Percentiles rank a stretch among this genome's conserved stretches.
phyloP scores from a whole-genome alignment of 2,888 invertebrate species.

The Morpho achilles region DNA sequence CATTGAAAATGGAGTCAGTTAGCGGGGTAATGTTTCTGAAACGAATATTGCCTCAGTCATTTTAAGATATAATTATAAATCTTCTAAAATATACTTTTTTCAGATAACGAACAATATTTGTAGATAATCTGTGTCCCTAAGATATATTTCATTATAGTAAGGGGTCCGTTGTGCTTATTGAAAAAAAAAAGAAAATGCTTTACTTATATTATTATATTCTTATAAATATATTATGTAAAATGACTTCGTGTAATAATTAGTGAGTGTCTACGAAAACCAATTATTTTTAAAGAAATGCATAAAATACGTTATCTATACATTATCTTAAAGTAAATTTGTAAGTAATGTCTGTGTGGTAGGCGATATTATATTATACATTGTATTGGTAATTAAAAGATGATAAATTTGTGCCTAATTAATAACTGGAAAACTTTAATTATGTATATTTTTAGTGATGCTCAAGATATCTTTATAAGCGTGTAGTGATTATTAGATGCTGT shows the following conservation, averaged over 20 bases:
- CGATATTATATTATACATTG: constrained; percentile 44
- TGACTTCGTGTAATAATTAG: constrained; percentile 66
- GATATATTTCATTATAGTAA: constrained; percentile 42
- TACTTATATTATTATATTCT: constrained; percentile 76
- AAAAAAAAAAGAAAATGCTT: constrained; percentile 75
- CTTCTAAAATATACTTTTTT: constrained; percentile 59
- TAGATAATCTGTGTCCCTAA: constrained; percentile 69
- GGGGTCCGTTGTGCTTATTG: constrained; percentile 71
- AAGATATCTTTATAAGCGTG: constrained; percentile 68
- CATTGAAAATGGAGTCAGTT: constrained; percentile 70
- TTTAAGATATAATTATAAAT: constrained; percentile 51
- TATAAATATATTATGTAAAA: constrained; percentile 77
- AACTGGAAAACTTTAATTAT: constrained; percentile 54
- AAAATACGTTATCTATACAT: constrained; percentile 59
- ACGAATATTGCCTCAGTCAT: constrained; percentile 51
- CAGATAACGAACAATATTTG: constrained; percentile 55
- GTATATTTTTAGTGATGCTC: constrained; percentile 72
- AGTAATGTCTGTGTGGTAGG: constrained; percentile 65
- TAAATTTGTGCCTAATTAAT: constrained; percentile 75
- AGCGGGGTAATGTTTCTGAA: constrained; percentile 48
- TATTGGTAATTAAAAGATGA: constrained; percentile 39
- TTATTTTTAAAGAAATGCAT: constrained; percentile 55
- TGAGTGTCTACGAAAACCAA: constrained; percentile 73
- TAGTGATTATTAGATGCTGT: constrained; percentile 67
- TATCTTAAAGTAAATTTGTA: constrained; percentile 44